Conservation (phyloP, 2,888 invertebrate species). For the Dasypolia templi region DNA sequence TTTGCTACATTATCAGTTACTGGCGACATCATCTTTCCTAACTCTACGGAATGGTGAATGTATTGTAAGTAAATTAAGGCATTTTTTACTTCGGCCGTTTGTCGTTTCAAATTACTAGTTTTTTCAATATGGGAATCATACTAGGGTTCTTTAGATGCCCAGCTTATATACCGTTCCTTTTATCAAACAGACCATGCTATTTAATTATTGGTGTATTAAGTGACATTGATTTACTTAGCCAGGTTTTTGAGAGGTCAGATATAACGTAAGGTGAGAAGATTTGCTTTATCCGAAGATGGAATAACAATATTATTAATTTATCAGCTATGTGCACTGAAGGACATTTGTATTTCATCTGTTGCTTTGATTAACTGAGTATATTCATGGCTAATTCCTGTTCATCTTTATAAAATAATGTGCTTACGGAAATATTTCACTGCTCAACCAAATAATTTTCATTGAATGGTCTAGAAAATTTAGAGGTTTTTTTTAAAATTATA, state of each 20-base stretch:
- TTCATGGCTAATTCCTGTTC: too few species aligned
- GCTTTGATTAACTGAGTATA: not conserved
- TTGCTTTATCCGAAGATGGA: conserved; percentile 22
- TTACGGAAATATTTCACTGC: not conserved
- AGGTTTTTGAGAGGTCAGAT: conserved; percentile 7
- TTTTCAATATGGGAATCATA: not conserved
- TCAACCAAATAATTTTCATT: not conserved
- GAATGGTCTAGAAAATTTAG: not conserved
- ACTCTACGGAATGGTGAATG: not conserved
- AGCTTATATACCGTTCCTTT: not conserved
- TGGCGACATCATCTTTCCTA: not conserved
- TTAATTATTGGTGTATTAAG: not conserved
- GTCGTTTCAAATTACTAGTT: not conserved
- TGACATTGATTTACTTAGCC: conserved; percentile 22
- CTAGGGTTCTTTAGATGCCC: not conserved
- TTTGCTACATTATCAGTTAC: not conserved
- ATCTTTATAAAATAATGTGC: not conserved
- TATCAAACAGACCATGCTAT: not conserved
- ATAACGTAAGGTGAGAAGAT: conserved; percentile 16
- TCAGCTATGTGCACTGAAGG: conserved; percentile 11
- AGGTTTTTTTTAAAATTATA: too few species aligned
- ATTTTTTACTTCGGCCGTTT: too few species aligned
- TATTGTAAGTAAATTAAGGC: not conserved
- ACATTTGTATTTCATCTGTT: not conserved
- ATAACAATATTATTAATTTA: conserved; percentile 17